phyloP scores from a whole-genome alignment of 2,888 invertebrate species.

The Cremastobaeus sp. region DNA sequence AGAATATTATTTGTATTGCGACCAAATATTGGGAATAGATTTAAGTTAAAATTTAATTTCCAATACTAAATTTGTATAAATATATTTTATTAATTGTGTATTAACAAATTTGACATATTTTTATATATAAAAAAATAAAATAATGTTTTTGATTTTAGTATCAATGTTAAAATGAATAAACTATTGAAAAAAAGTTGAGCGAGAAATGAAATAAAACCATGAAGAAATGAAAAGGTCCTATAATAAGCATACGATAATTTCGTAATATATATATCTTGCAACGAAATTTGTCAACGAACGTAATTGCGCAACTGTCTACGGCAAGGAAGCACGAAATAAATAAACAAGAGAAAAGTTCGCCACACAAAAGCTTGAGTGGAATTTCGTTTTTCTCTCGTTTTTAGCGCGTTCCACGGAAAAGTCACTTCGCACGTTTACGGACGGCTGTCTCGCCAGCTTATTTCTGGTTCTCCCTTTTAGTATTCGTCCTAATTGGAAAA shows the following conservation, averaged over 20 bases:
- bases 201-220: slow-evolving; percentile 19
- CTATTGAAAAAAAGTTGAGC: too few species aligned
- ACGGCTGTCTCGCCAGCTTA: slow-evolving; percentile 62
- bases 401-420: slow-evolving; percentile 51
- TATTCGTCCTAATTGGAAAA: slow-evolving; percentile 69
- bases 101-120: too few species aligned
- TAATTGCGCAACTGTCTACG: slow-evolving; percentile 54
- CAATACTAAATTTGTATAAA: too few species aligned
- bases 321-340: slow-evolving; percentile 54
- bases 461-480: slow-evolving; percentile 59
- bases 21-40: too few species aligned
- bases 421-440: slow-evolving; percentile 62
- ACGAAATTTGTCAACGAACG: slow-evolving; percentile 55
- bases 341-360: slow-evolving; percentile 55
- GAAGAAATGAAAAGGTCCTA: background rate
- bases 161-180: too few species aligned
- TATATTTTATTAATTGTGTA: too few species aligned
- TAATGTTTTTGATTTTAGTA: too few species aligned
- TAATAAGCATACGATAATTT: slow-evolving; percentile 41
- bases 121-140: too few species aligned
- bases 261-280: slow-evolving; percentile 12
- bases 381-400: slow-evolving; percentile 58
- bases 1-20: too few species aligned
- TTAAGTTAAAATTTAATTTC: too few species aligned
- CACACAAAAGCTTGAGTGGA: slow-evolving; percentile 56